Percentiles rank a stretch among this genome's conserved stretches.
These are phyloP conservation scores for Ctenopoma multispine DNA, from an alignment of 2,797 vertebrate genomes.

Conservation along the genomic window DNA sequence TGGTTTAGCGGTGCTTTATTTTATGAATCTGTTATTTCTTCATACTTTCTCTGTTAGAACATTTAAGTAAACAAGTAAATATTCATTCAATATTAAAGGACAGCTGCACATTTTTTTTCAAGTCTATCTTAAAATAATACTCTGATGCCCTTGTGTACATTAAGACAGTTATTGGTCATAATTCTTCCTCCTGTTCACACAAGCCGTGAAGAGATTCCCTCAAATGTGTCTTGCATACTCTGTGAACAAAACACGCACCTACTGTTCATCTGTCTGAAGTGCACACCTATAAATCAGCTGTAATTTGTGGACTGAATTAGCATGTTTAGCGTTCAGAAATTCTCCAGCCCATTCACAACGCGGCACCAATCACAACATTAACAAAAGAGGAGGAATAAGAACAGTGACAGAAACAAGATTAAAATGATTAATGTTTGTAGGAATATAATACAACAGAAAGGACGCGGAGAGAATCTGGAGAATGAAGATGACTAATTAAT, in stretches of 20 bases:
- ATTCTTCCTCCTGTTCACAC: neutral
- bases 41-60: no score
- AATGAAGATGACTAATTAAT: conserved; percentile 37
- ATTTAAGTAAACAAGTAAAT: neutral
- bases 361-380: conserved; percentile 30
- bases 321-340: conserved; percentile 1
- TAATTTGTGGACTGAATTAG: conserved; percentile 27
- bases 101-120: no score
- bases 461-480: conserved; percentile 19
- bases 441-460: conserved; percentile 28
- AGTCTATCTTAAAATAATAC: neutral
- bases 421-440: conserved; percentile 38
- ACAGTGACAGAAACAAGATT: conserved; percentile 42
- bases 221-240: no score
- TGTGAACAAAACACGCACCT: conserved; percentile 22
- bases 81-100: neutral
- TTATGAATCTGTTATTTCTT: no score
- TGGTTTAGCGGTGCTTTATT: no score
- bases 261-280: conserved; percentile 61
- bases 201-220: no score
- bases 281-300: conserved; percentile 54
- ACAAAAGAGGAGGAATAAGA: conserved; percentile 2
- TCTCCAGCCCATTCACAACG: conserved; percentile 38
- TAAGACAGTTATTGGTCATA: no score
- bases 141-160: neutral